Conservation (phyloP, 1,140 invertebrate species). For the Panagrolaimus sp. region DNA sequence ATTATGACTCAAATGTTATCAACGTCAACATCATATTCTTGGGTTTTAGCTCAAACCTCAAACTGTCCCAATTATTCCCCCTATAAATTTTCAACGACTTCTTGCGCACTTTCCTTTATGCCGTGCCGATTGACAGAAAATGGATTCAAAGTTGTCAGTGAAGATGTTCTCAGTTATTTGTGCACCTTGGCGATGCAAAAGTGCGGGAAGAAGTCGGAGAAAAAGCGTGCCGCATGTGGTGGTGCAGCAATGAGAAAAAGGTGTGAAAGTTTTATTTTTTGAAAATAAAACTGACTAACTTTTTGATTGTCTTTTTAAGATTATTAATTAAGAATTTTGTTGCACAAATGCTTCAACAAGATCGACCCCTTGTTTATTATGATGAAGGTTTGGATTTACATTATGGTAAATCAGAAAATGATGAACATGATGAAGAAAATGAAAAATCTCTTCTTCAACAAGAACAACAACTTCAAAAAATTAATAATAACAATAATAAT, state of each 20-base stretch:
- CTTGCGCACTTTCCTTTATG: constrained; percentile 14
- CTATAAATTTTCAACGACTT: constrained; percentile 9
- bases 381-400: constrained; percentile 6
- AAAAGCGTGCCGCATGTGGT: constrained; percentile 51
- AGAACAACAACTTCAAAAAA: background rate
- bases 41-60: constrained; percentile 18
- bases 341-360: constrained; percentile 48
- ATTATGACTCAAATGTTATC: no score
- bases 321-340: constrained; percentile 51
- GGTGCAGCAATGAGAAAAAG: constrained; percentile 51
- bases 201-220: constrained; percentile 49
- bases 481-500: background rate
- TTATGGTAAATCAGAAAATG: constrained; percentile 20
- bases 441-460: background rate
- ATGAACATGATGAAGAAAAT: constrained; percentile 8
- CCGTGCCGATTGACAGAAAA: constrained; percentile 16
- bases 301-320: constrained; percentile 25
- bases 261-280: constrained; percentile 18
- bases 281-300: constrained; percentile 4
- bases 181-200: constrained; percentile 47
- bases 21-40: no score
- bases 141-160: constrained; percentile 13
- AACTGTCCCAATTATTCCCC: constrained; percentile 7
- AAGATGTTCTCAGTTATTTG: constrained; percentile 24
- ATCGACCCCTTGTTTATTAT: constrained; percentile 16